Evolutionary conservation across 2,113 vertebrate genomes (phyloP), one percentile per base, ranked within the genome.

Genomic region (Stegostoma tigrinum): DNA sequence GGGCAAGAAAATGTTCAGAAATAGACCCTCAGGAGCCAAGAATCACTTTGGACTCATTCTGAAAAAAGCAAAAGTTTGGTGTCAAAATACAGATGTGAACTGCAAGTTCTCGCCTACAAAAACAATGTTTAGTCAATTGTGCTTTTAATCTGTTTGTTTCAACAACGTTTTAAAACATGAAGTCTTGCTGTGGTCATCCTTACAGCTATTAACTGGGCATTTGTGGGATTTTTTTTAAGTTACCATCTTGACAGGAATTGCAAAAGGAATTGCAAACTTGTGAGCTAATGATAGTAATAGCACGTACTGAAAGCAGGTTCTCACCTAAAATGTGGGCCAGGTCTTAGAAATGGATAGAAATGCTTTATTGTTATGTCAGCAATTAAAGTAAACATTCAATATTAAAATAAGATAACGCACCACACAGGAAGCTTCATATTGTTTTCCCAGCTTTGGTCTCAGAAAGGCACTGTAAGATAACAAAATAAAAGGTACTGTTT

Each of bases 391-490:
- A 30, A 80, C 5, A 27, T 66, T 19, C 30, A 67, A 68, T 91
- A 55, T 19, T 86, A 66, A 96, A 5, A 96, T 90, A 97, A 70
- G 68, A 27, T 94, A 96, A 98, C 99, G 96, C 98, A 99, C 99
- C 99, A 99, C 99, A 96, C 99, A 99, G 38, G 99, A 99, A 66
- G 99, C 99, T 98, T 99, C 99, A 98, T 99, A 99, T 90, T 99
- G 99, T 96, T 99, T 99, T 0, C 99, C 99, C 97, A 99, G 98
- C 97, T 99, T 99, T 96, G 99, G 99, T 96, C 99, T 98, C 97
- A 99, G 97, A 98, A 99, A 99, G 42, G 99, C 99, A 96, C 99
- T 99, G 97, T 68, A 97, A 96, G 96, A 97, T 4, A 97, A 96
- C 24, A 96, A 94, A 96, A 30, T 64, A 87, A 12, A 94, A 38